These are phyloP conservation scores for Onychorhynchus coronatus DNA, from an alignment of 2,113 vertebrate species.

Conservation along the genomic window DNA sequence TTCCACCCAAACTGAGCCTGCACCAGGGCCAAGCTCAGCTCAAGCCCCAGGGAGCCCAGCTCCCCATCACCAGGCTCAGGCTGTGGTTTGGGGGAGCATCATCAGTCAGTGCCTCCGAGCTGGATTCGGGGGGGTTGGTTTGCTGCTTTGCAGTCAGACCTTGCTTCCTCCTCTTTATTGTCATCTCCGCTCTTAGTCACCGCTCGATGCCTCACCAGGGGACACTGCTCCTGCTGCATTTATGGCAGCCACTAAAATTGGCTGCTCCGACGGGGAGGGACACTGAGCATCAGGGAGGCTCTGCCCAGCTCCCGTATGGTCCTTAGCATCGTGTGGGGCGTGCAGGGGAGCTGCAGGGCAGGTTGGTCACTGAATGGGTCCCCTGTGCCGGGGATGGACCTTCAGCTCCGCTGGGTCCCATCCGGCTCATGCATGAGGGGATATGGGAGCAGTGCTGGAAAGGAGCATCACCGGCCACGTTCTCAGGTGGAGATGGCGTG, in stretches of 20 bases:
- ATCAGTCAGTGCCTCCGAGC: not conserved
- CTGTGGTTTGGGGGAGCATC: not conserved
- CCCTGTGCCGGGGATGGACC: not conserved
- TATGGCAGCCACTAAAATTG: slow-evolving; percentile 46
- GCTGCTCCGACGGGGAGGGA: not conserved
- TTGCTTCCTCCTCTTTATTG: slow-evolving; percentile 57
- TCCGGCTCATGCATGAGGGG: not conserved
- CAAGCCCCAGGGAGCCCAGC: not conserved
- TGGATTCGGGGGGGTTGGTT: not conserved
- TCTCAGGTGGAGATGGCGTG: not conserved
- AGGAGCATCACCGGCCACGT: not conserved
- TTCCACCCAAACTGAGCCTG: not conserved
- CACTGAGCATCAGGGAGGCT: not conserved
- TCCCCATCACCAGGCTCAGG: not conserved
- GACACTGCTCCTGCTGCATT: slow-evolving; percentile 59
- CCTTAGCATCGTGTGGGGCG: rapidly evolving
- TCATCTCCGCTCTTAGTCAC: slow-evolving; percentile 65
- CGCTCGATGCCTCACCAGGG: slow-evolving; percentile 65
- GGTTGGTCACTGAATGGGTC: not conserved
- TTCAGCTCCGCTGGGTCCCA: not conserved
- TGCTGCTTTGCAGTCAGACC: slow-evolving; percentile 63
- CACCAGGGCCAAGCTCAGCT: not conserved
- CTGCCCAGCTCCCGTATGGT: not conserved
- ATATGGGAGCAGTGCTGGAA: not conserved
- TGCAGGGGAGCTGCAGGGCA: not conserved